Evolutionary conservation across 2,113 vertebrate genomes (phyloP), one percentile per base, ranked within the genome.

Genomic region (Eulacestoma nigropectus): DNA sequence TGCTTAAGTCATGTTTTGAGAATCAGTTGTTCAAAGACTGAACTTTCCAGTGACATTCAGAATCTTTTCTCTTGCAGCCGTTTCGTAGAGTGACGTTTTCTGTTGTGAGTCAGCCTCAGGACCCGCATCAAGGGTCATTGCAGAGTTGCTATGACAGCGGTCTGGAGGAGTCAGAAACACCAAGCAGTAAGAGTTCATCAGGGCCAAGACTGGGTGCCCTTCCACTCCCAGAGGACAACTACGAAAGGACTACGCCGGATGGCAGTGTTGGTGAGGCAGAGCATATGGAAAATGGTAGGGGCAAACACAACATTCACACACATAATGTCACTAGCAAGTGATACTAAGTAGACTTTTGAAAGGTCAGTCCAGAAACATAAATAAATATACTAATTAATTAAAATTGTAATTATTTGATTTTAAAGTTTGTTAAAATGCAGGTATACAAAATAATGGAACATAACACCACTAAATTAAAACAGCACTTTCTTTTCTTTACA

Each of bases 211-310:
- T 99, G 98, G 99, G 99, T 97, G 99, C 99, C 98, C 98, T 99
- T 95, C 99, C 99, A 98, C 99, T 99, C 97, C 99, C 99, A 87
- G 99, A 99, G 98, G 99, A 99, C 99, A 99, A 99, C 99, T 99
- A 99, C 98, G 99, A 99, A 98, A 99, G 99, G 99, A 99, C 99
- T 98, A 99, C 99, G 98, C 99, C 99, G 98, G 99, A 99, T 99
- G 99, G 99, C 99, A 99, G 99, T 99, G 99, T 99, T 99, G 99
- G 99, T 99, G 99, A 99, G 99, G 99, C 99, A 99, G 99, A 99
- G 98, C 99, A 99, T 99, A 99, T 99, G 99, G 99, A 99, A 99
- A 99, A 99, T 99, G 99, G 99, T 99, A 99, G 99, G 99, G 99
- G 98, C 99, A 99, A 99, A 99, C 99, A 99, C 97, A 76, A 97